A percentile compares a stretch with the other conserved stretches of the same genome.
These are phyloP conservation scores for Portunus trituberculatus DNA, from an alignment of 1,140 invertebrate species.

Conservation along the genomic window DNA sequence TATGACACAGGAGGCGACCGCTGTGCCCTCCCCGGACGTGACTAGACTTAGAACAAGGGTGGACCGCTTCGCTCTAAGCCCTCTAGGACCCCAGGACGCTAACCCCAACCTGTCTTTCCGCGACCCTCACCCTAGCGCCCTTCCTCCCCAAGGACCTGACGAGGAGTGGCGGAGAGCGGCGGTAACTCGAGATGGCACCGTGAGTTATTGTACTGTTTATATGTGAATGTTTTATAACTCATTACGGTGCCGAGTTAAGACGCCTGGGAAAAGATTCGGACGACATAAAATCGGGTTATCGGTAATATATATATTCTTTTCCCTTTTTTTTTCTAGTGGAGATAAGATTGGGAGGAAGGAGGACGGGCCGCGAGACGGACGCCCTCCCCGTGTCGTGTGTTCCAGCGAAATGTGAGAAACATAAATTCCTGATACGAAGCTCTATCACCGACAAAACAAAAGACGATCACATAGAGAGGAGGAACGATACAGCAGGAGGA, in stretches of 20 bases:
- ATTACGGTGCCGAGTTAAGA: constrained; percentile 65
- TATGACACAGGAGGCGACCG: constrained; percentile 65
- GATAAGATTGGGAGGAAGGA: not conserved
- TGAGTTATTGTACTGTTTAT: constrained; percentile 74
- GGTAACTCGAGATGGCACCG: constrained; percentile 71
- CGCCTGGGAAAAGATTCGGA: constrained; percentile 66
- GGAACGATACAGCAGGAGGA: not conserved
- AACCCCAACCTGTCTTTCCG: not conserved
- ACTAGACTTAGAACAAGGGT: constrained; percentile 58
- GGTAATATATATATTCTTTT: constrained; percentile 61
- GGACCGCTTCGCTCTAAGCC: not conserved
- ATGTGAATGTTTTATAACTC: constrained; percentile 76
- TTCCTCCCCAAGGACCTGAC: not conserved
- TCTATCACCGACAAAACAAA: constrained; percentile 75
- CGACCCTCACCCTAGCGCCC: not conserved
- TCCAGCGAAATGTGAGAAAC: constrained; percentile 72
- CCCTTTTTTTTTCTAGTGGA: not conserved
- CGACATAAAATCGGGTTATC: constrained; percentile 72
- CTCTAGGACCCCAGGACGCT: not conserved
- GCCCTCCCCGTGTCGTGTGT: constrained; percentile 59
- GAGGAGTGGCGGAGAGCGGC: constrained; percentile 13
- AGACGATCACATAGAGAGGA: constrained; percentile 46
- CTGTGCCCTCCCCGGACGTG: constrained; percentile 56
- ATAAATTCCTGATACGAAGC: constrained; percentile 72
- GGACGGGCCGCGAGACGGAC: constrained; percentile 54